These are phyloP conservation scores for Numida meleagris DNA, from an alignment of 2,113 vertebrate species.

Conservation along the genomic window DNA sequence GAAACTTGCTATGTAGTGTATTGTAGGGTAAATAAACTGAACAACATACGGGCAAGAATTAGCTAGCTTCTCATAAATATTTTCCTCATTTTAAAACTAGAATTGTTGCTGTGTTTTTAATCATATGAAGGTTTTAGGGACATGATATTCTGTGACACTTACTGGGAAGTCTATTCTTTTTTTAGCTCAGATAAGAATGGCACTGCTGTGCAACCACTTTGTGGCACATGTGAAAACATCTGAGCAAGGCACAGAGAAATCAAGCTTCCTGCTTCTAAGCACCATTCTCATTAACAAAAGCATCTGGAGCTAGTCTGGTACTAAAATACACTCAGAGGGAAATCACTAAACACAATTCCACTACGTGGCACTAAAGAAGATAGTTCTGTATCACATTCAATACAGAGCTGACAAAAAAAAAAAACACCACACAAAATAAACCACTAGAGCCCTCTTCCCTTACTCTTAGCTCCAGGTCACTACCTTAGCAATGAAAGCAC, in stretches of 20 bases:
- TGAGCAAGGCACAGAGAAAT: constrained; percentile 15
- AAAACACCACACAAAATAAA: neutral
- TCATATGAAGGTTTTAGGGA: neutral
- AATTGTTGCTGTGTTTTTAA: neutral
- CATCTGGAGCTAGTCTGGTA: constrained; percentile 56
- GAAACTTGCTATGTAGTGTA: neutral
- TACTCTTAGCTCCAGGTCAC: neutral
- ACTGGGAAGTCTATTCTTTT: neutral
- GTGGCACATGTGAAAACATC: constrained; percentile 16
- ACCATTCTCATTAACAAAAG: constrained; percentile 27
- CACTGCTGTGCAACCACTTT: constrained; percentile 12
- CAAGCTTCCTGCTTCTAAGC: neutral
- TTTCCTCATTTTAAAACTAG: neutral
- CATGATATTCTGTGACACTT: neutral
- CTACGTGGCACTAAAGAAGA: neutral
- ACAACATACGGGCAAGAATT: neutral
- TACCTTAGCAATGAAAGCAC: neutral
- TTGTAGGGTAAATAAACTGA: neutral
- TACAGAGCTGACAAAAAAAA: neutral
- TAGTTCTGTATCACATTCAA: neutral
- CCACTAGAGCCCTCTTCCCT: neutral
- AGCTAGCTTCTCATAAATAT: neutral
- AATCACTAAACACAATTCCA: neutral
- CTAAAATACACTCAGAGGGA: neutral
- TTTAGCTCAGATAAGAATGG: constrained; percentile 16